phyloP scores from a whole-genome alignment of 2,797 vertebrate species.

The Cetoscarus ocellatus region DNA sequence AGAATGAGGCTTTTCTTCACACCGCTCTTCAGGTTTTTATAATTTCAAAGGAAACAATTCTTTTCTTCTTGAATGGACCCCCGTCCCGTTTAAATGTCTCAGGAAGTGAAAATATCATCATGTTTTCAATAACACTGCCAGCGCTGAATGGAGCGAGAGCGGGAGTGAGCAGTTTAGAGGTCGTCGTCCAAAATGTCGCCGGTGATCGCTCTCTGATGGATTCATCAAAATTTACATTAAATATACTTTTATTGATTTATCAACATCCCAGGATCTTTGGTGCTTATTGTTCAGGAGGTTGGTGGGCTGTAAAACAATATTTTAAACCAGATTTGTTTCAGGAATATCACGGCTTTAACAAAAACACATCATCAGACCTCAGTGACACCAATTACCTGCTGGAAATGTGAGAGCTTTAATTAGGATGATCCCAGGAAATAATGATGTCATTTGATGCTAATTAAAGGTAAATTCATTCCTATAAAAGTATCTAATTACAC shows the following conservation, averaged over 20 bases:
- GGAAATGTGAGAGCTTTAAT: neutral
- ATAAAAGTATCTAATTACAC: neutral
- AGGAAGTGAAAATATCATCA: constrained; percentile 61
- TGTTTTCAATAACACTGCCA: constrained; percentile 52
- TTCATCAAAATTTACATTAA: constrained; percentile 31
- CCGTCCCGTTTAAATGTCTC: constrained; percentile 57
- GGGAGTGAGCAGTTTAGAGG: constrained; percentile 58
- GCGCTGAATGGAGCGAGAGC: constrained; percentile 54
- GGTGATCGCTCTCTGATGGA: constrained; percentile 55
- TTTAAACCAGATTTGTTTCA: neutral
- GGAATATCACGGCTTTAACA: neutral
- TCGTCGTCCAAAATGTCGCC: constrained; percentile 64
- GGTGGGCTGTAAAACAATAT: neutral
- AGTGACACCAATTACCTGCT: neutral
- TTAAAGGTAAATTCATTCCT: neutral
- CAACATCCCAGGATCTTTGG: constrained; percentile 1
- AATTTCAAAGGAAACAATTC: constrained; percentile 60
- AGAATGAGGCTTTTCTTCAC: constrained; percentile 45
- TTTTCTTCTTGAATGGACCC: constrained; percentile 46
- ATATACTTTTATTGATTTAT: constrained; percentile 46
- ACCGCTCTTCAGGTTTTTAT: constrained; percentile 47
- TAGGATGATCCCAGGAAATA: neutral
- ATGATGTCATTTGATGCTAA: neutral
- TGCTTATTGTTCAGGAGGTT: too few species aligned
- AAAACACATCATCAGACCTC: too few species aligned